Conservation (phyloP, 1,140 invertebrate genomes). For the Micrasema minimum region DNA sequence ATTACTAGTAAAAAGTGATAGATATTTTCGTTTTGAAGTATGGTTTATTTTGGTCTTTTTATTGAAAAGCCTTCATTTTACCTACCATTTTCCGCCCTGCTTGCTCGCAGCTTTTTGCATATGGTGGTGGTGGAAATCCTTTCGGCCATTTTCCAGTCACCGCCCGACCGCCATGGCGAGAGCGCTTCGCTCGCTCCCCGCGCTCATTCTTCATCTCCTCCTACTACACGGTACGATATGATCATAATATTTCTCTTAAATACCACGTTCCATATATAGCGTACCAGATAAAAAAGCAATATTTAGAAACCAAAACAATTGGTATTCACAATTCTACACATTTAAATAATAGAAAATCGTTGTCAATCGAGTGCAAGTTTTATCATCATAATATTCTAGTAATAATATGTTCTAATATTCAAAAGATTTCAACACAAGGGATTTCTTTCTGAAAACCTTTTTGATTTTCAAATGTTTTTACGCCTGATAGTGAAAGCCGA, state of each 20-base stretch:
- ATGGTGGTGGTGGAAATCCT: slow-evolving; percentile 7
- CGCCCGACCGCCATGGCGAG: slow-evolving; percentile 45
- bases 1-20: too few relatives aligned
- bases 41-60: neutral
- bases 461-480: too few relatives aligned
- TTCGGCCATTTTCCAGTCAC: slow-evolving; percentile 39
- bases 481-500: too few relatives aligned
- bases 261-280: neutral
- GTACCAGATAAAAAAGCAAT: neutral
- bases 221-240: slow-evolving; percentile 48
- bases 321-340: neutral
- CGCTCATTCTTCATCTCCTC: slow-evolving; percentile 49
- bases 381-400: too few relatives aligned
- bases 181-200: slow-evolving; percentile 48
- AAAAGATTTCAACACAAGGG: too few relatives aligned
- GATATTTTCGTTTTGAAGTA: too few relatives aligned
- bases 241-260: slow-evolving; percentile 7
- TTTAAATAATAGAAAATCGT: neutral
- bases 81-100: neutral
- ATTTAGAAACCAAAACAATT: neutral
- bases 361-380: too few relatives aligned
- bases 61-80: neutral
- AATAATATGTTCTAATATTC: too few relatives aligned
- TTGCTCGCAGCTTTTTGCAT: slow-evolving; percentile 4
- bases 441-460: too few relatives aligned